A percentile compares a stretch with the other conserved stretches of the same genome.
These are phyloP conservation scores for Poeciliopsis gracilis DNA, from an alignment of 2,797 vertebrate genomes.

Conservation along the genomic window DNA sequence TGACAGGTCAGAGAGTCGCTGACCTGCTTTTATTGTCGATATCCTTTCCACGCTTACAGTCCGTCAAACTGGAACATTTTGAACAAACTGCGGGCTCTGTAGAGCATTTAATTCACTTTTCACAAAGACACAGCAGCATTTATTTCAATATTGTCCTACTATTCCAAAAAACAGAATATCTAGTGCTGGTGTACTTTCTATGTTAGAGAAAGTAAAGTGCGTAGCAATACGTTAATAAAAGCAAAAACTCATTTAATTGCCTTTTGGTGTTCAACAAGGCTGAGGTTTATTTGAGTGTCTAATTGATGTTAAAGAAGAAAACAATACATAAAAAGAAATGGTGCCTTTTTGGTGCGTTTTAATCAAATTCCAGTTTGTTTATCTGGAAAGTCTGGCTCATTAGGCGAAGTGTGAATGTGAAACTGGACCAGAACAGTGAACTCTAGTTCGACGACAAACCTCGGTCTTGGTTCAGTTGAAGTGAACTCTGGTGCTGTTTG, in stretches of 20 bases:
- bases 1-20: conserved; percentile 13
- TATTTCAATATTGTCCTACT: neutral
- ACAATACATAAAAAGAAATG: too few relatives aligned
- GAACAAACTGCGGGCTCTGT: neutral
- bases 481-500: too few relatives aligned
- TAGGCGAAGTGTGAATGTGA: too few relatives aligned
- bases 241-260: neutral
- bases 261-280: neutral
- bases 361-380: too few relatives aligned
- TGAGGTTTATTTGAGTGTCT: neutral
- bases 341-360: too few relatives aligned
- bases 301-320: neutral
- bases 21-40: neutral
- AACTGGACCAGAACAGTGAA: too few relatives aligned
- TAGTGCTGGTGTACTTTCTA: neutral
- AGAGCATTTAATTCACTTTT: neutral
- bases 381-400: too few relatives aligned
- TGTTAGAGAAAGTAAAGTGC: neutral
- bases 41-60: conserved; percentile 4
- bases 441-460: too few relatives aligned
- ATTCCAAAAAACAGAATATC: neutral
- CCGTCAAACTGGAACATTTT: neutral
- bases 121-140: neutral
- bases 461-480: too few relatives aligned
- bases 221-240: neutral